Percentiles rank a stretch among this genome's conserved stretches.
Conservation (phyloP, 2,888 invertebrate species). For the Rambutsinella grinnellia region DNA sequence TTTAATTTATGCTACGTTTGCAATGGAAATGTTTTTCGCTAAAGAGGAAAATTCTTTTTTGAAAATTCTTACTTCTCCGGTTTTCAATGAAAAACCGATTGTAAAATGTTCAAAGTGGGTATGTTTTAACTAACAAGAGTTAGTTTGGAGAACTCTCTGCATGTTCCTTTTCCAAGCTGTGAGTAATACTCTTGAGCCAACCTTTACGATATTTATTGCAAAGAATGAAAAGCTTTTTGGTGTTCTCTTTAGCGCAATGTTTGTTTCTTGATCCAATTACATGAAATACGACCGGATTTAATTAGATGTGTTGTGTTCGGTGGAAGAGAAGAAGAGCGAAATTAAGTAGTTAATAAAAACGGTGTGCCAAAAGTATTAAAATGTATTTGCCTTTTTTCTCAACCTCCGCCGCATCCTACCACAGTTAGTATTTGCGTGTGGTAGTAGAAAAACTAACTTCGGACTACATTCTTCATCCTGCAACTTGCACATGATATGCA, state of each 20-base stretch:
- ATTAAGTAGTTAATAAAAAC: slow-evolving; percentile 2
- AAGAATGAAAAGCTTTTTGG: slow-evolving; percentile 49
- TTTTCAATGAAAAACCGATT: neutral
- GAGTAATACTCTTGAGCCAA: neutral
- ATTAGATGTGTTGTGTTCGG: slow-evolving; percentile 27
- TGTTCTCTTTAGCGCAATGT: slow-evolving; percentile 38
- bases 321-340: slow-evolving; percentile 9
- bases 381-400: neutral
- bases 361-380: neutral
- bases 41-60: neutral
- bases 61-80: neutral
- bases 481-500: neutral
- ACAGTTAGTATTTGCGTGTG: neutral
- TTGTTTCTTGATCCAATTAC: slow-evolving; percentile 51
- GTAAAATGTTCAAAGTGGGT: neutral
- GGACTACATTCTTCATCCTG: too few relatives aligned
- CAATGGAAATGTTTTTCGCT: neutral
- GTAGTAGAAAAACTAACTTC: neutral
- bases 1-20: neutral
- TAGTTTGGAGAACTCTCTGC: neutral
- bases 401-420: neutral
- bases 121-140: neutral
- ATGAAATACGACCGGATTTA: slow-evolving; percentile 37
- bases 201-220: slow-evolving; percentile 30
- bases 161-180: neutral